Base-by-base conservation (phyloP, 2,113 vertebrate genomes). In the Megaceryle torquata region DNA sequence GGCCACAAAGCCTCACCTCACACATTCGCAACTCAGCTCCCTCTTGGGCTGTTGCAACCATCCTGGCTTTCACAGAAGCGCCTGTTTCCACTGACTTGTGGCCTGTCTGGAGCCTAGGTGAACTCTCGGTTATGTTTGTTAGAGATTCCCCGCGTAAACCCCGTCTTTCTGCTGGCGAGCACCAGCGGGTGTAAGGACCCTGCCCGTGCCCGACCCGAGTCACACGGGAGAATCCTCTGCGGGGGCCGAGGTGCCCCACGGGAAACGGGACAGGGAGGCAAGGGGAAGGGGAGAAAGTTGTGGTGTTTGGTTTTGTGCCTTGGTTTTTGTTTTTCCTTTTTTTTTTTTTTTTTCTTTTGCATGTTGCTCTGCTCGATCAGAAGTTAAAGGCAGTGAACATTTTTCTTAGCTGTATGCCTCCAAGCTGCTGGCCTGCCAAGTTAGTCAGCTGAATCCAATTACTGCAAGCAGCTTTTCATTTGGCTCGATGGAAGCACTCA, bases 371-470 rank as follows among this genome's bases (percentile, higher is more conserved):
- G 95, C 95, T 98, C 64, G 86, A 88, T 96, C 95, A 97, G 95
- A 98, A 97, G 92, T 97, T 97, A 96, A 96, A 98, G 89, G 94
- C 91, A 65, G 93, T 68, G 95, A 94, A 97, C 97, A 97, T 98
- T 98, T 98, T 98, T 98, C 97, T 98, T 97, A 89, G 74, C 97
- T 97, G 39, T 93, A 96, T 98, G 98, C 98, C 98, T 98, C 92
- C 96, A 96, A 98, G 98, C 98, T 98, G 97, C 91, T 64, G 64
- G 98, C 95, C 98, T 98, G 98, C 98, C 98, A 98, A 97, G 97
- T 98, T 97, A 98, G 97, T 98, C 97, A 98, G 97, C 97, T 98
- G 97, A 98, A 98, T 98, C 98, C 97, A 98, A 98, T 98, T 98
- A 98, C 97, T 92, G 91, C 83, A 65, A 98, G 96, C 91, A 98